Conservation (phyloP, 1,140 invertebrate genomes). For the Chrysopa pallens region DNA sequence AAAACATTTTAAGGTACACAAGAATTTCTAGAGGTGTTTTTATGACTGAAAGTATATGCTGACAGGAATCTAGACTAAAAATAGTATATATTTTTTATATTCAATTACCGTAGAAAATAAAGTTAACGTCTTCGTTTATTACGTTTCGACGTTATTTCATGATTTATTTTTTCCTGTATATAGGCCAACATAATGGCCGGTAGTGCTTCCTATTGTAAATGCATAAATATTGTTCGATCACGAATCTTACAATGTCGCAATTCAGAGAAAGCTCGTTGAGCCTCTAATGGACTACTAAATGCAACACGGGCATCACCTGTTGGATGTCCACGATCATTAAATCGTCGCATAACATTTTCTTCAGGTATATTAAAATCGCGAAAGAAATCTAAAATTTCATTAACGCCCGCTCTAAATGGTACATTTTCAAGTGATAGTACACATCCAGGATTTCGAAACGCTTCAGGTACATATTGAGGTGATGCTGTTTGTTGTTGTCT, state of each 20-base stretch:
- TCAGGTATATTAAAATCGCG: conserved; percentile 50
- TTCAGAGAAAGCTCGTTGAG: conserved; percentile 47
- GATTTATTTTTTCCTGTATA: no score
- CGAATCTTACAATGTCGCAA: conserved; percentile 32
- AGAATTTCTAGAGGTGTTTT: no score
- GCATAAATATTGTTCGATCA: conserved; percentile 33
- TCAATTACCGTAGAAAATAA: no score
- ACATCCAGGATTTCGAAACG: conserved; percentile 61
- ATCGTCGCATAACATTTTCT: conserved; percentile 63
- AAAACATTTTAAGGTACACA: no score
- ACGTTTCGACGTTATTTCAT: no score
- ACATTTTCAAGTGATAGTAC: conserved; percentile 71
- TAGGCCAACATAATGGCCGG: no score
- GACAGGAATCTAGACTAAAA: no score
- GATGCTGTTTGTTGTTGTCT: conserved; percentile 5
- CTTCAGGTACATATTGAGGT: conserved; percentile 23
- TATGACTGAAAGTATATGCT: no score
- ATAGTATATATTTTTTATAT: no score
- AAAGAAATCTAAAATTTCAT: conserved; percentile 80
- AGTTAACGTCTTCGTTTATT: no score
- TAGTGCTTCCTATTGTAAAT: not conserved
- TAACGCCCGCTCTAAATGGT: conserved; percentile 64
- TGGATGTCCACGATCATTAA: conserved; percentile 65
- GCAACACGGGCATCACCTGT: conserved; percentile 79
- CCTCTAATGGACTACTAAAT: conserved; percentile 56